Conservation (phyloP, 1,140 invertebrate species). For the Calephelis virginiensis region DNA sequence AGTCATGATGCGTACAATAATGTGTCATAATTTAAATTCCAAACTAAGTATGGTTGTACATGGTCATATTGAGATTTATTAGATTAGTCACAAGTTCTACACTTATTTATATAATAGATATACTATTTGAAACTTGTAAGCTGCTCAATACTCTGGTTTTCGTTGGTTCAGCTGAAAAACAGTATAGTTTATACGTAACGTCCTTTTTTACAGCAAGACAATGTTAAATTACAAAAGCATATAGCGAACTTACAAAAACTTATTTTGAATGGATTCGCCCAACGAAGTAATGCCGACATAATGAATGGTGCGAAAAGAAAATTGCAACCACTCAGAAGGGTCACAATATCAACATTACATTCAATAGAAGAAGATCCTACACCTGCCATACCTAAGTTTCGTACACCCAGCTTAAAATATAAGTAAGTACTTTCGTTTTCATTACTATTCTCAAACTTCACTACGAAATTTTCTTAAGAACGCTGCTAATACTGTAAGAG, state of each 20-base stretch:
- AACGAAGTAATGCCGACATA: constrained; percentile 40
- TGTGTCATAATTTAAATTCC: no score
- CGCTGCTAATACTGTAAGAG: background rate
- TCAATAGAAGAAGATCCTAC: constrained; percentile 47
- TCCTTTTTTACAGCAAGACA: constrained; percentile 58
- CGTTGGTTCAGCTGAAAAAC: no score
- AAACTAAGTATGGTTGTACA: no score
- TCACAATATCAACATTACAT: constrained; percentile 57
- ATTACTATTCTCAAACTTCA: background rate
- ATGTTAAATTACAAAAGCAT: constrained; percentile 58
- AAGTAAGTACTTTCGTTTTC: constrained; percentile 45
- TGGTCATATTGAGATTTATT: no score
- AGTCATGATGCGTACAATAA: no score
- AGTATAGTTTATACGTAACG: no score
- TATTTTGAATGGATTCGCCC: constrained; percentile 63
- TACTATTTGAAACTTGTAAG: no score
- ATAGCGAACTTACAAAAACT: constrained; percentile 53
- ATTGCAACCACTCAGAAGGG: constrained; percentile 44
- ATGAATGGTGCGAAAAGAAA: constrained; percentile 43
- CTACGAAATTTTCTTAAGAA: background rate
- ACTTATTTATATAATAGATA: no score
- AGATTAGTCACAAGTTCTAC: no score
- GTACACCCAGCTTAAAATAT: constrained; percentile 61
- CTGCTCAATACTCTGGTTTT: no score
- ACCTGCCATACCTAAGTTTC: constrained; percentile 45